Evolutionary conservation across 2,113 vertebrate genomes (phyloP).

Genomic region (Aix galericulata): DNA sequence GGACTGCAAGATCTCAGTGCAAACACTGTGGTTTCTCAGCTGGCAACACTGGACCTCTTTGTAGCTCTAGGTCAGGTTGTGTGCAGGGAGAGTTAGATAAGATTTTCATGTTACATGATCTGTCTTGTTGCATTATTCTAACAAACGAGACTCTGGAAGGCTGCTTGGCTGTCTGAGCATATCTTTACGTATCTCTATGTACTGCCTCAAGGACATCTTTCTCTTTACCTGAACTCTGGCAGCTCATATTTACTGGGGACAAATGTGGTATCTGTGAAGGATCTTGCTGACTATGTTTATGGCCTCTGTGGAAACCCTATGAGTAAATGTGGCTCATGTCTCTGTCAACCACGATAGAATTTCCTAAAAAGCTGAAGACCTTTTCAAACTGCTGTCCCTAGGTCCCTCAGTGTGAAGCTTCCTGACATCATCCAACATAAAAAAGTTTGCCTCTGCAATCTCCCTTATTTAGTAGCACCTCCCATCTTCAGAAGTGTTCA

Average conservation of each 20-base stretch:
- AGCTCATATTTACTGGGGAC: not conserved
- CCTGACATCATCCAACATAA: not conserved
- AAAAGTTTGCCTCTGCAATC: not conserved
- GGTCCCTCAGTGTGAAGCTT: not conserved
- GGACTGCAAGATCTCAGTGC: not conserved
- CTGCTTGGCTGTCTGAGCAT: not conserved
- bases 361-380: not conserved
- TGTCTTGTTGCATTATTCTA: conserved; percentile 44
- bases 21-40: conserved; percentile 11
- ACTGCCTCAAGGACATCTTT: not conserved
- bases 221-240: not conserved
- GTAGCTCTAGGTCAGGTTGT: not conserved
- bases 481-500: not conserved
- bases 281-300: not conserved
- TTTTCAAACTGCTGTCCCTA: not conserved
- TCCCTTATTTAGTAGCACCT: not conserved
- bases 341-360: not conserved
- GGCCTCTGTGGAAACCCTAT: not conserved
- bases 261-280: not conserved
- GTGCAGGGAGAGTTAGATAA: not conserved
- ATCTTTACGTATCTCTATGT: not conserved
- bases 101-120: conserved; percentile 31
- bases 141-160: conserved; percentile 9
- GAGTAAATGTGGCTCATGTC: not conserved
- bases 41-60: conserved; percentile 40